phyloP scores from a whole-genome alignment of 2,888 invertebrate species.

The Sycophila texana region DNA sequence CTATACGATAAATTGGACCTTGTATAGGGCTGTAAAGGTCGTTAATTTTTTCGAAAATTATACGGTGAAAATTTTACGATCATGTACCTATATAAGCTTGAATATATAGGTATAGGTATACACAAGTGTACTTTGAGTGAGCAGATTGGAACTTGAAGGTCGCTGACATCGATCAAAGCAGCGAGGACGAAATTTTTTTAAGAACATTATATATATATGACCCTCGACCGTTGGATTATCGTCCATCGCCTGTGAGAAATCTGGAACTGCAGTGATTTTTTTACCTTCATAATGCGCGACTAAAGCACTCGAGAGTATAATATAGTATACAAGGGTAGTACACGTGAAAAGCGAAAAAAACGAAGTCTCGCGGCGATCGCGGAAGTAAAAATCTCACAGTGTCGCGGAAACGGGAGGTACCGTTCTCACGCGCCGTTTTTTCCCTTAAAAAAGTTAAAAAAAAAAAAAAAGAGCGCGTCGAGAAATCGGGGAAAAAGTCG shows the following conservation, averaged over 20 bases:
- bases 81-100: no score
- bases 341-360: conserved; percentile 40
- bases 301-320: background rate
- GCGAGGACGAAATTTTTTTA: background rate
- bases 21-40: no score
- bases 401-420: conserved; percentile 59
- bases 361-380: conserved; percentile 31
- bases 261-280: conserved; percentile 20
- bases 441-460: conserved; percentile 58
- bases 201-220: background rate
- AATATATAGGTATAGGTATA: no score
- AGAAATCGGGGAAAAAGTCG: conserved; percentile 56
- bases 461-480: conserved; percentile 44
- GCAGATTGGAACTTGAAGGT: no score
- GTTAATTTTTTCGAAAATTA: no score
- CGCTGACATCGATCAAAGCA: no score
- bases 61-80: no score
- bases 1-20: no score
- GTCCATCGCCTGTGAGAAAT: conserved; percentile 28
- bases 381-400: conserved; percentile 61
- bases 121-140: no score
- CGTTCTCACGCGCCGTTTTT: conserved; percentile 62
- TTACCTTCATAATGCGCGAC: background rate
- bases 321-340: background rate
- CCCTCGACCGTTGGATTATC: conserved; percentile 23